Conservation (phyloP, 2,888 invertebrate genomes). For the Molorchus minor region DNA sequence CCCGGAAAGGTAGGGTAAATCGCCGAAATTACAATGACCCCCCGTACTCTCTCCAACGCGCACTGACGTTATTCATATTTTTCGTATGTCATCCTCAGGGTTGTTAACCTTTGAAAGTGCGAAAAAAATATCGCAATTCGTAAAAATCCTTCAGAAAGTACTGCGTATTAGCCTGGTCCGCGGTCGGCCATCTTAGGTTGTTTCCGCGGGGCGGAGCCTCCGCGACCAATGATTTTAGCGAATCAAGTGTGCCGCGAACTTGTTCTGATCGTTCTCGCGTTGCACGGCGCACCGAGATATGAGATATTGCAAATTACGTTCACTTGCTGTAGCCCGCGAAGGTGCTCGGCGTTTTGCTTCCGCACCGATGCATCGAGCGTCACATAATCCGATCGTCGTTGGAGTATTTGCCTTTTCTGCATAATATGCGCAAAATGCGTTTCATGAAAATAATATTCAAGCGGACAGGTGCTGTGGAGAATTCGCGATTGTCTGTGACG, state of each 20-base stretch:
- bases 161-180: constrained; percentile 26
- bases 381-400: no score
- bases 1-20: no score
- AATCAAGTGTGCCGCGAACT: constrained; percentile 42
- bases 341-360: no score
- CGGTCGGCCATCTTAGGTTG: constrained; percentile 46
- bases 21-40: no score
- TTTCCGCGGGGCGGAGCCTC: constrained; percentile 47
- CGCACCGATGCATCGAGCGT: no score
- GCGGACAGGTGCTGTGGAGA: no score
- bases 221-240: constrained; percentile 44
- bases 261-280: constrained; percentile 22
- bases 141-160: constrained; percentile 15
- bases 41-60: background rate
- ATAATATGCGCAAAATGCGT: no score
- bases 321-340: background rate
- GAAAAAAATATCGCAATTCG: constrained; percentile 2
- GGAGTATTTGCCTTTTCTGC: no score
- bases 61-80: background rate
- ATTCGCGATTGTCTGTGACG: no score
- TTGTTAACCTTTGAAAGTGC: constrained; percentile 1
- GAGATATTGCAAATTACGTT: constrained; percentile 16
- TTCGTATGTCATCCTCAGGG: background rate
- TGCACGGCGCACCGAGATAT: constrained; percentile 23
- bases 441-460: no score